Percentiles rank a stretch among this genome's conserved stretches.
Evolutionary conservation across 2,888 invertebrate species (phyloP).

Genomic region (Volucella bombylans): DNA sequence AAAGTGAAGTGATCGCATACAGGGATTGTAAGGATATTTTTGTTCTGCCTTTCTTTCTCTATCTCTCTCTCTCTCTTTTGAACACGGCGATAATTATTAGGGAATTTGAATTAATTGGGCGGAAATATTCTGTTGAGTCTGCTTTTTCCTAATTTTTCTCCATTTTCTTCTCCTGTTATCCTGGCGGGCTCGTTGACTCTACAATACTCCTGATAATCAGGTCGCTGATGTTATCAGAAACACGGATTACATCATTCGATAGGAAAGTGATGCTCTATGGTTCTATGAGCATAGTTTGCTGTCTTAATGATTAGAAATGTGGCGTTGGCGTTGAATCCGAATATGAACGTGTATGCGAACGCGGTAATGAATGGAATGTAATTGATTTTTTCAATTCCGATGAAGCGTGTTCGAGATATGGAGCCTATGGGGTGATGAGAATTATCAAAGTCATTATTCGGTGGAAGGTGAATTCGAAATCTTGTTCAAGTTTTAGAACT

Average conservation of each 20-base stretch:
- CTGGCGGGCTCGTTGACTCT: not conserved
- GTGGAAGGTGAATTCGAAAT: no score
- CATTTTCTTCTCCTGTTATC: constrained; percentile 18
- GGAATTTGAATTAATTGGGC: constrained; percentile 70
- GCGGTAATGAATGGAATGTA: constrained; percentile 63
- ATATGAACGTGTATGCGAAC: not conserved
- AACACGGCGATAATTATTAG: constrained; percentile 56
- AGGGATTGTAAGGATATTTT: constrained; percentile 46
- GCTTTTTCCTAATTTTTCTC: constrained; percentile 64
- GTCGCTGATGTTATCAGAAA: constrained; percentile 57
- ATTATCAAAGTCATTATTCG: not conserved
- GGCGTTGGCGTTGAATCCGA: not conserved
- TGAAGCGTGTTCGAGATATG: constrained; percentile 14
- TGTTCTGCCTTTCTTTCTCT: not conserved
- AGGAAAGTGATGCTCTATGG: not conserved
- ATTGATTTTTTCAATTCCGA: constrained; percentile 49
- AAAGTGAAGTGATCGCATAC: constrained; percentile 58
- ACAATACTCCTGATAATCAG: constrained; percentile 53
- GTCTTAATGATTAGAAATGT: constrained; percentile 40
- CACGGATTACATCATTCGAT: constrained; percentile 44
- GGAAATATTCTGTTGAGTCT: constrained; percentile 67
- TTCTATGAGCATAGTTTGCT: not conserved
- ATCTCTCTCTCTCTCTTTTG: constrained; percentile 1
- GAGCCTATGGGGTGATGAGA: constrained; percentile 9
- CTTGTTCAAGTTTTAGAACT: no score